phyloP scores from a whole-genome alignment of 2,113 vertebrate genomes.

The Puntigrus tetrazona region DNA sequence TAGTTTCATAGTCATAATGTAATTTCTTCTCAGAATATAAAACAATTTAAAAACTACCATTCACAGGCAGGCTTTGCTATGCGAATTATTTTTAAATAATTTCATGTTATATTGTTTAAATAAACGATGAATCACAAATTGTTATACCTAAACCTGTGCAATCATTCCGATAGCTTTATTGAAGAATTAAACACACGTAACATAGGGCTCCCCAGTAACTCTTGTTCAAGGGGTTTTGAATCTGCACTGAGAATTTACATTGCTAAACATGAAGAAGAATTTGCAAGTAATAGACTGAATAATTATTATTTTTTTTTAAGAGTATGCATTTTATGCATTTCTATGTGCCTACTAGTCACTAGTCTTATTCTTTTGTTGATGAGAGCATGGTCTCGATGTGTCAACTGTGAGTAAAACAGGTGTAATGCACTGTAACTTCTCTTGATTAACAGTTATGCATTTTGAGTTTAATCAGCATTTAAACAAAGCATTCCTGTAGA shows the following conservation, averaged over 20 bases:
- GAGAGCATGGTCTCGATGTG: background rate
- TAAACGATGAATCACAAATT: background rate
- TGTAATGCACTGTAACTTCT: background rate
- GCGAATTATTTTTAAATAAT: background rate
- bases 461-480: background rate
- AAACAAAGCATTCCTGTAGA: background rate
- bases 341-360: too few species aligned
- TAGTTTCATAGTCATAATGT: background rate
- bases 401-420: background rate
- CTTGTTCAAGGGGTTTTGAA: background rate
- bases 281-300: background rate
- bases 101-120: background rate
- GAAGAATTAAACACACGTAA: background rate
- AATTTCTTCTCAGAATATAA: background rate
- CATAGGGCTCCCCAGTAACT: background rate
- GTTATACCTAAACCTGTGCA: background rate
- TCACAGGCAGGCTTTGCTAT: background rate
- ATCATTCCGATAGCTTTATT: background rate
- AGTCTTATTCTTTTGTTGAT: background rate
- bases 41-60: background rate
- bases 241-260: background rate
- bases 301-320: too few species aligned
- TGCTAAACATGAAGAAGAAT: too few species aligned
- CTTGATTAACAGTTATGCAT: background rate
- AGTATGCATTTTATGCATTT: too few species aligned